Evolutionary conservation across 2,888 invertebrate genomes (phyloP).

Genomic region (Heliconius hortense): DNA sequence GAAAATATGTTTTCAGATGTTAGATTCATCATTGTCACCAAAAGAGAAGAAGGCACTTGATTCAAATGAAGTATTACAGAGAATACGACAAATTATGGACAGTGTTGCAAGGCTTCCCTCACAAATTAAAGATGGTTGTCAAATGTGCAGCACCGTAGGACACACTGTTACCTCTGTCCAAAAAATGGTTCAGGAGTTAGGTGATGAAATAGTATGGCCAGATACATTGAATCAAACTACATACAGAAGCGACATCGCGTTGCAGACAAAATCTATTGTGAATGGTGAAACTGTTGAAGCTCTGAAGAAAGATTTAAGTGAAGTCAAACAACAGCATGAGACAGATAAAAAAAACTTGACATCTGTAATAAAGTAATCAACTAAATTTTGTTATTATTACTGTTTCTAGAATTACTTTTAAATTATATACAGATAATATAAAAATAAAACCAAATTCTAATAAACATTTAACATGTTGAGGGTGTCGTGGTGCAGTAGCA

Average conservation of each 20-base stretch:
- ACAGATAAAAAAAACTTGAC: constrained; percentile 62
- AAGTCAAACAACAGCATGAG: constrained; percentile 53
- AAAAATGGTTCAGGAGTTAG: constrained; percentile 19
- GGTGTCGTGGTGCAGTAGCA: too few relatives aligned
- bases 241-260: constrained; percentile 35
- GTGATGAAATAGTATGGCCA: not conserved
- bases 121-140: constrained; percentile 16
- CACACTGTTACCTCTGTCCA: not conserved
- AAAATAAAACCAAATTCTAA: too few relatives aligned
- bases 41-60: constrained; percentile 20
- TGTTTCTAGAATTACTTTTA: not conserved
- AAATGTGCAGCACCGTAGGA: constrained; percentile 3
- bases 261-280: constrained; percentile 30
- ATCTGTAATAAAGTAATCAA: constrained; percentile 53
- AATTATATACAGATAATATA: too few relatives aligned
- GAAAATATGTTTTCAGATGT: constrained; percentile 22
- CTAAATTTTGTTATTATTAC: not conserved
- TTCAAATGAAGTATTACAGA: constrained; percentile 10
- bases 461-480: too few relatives aligned
- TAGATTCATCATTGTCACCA: constrained; percentile 11
- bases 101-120: constrained; percentile 13
- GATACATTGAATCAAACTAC: not conserved
- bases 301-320: constrained; percentile 46
- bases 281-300: constrained; percentile 28
- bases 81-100: constrained; percentile 16